Conservation (phyloP, 1,140 invertebrate species). For the Drosophila erecta region DNA sequence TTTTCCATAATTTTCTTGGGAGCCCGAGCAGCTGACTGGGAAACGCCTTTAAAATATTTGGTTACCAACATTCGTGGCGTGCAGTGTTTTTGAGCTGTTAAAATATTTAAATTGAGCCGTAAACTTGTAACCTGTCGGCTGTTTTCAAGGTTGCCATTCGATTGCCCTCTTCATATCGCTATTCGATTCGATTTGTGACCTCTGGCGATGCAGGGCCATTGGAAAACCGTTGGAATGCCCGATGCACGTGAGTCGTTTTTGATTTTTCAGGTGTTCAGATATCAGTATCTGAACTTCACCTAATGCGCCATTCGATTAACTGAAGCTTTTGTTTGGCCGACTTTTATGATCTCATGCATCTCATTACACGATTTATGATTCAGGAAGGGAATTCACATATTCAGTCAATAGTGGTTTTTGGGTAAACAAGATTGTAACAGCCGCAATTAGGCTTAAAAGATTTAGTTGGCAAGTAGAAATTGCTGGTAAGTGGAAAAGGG, state of each 20-base stretch:
- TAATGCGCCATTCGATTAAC: slow-evolving; percentile 38
- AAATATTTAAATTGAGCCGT: slow-evolving; percentile 76
- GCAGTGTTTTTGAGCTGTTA: slow-evolving; percentile 41
- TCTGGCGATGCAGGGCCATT: slow-evolving; percentile 56
- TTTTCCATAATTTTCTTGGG: slow-evolving; percentile 16
- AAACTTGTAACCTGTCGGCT: slow-evolving; percentile 73
- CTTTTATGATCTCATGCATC: slow-evolving; percentile 35
- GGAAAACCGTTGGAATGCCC: slow-evolving; percentile 56
- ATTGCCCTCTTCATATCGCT: slow-evolving; percentile 26
- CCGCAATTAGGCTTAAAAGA: slow-evolving; percentile 20
- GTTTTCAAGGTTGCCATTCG: slow-evolving; percentile 65
- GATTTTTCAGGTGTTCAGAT: neutral
- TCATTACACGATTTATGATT: slow-evolving; percentile 44
- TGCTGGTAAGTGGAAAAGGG: neutral
- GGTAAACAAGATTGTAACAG: slow-evolving; percentile 11
- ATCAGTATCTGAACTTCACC: slow-evolving; percentile 3
- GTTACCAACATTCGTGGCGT: slow-evolving; percentile 20
- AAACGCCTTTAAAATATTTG: slow-evolving; percentile 25
- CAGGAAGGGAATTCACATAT: slow-evolving; percentile 31
- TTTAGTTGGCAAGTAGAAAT: neutral
- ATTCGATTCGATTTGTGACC: slow-evolving; percentile 31
- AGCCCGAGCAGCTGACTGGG: slow-evolving; percentile 23
- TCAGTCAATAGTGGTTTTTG: too few species aligned
- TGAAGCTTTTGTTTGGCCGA: slow-evolving; percentile 22
- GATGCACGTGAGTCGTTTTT: slow-evolving; percentile 46